phyloP scores from a whole-genome alignment of 1,140 invertebrate species.

The Polypedilum pembai region DNA sequence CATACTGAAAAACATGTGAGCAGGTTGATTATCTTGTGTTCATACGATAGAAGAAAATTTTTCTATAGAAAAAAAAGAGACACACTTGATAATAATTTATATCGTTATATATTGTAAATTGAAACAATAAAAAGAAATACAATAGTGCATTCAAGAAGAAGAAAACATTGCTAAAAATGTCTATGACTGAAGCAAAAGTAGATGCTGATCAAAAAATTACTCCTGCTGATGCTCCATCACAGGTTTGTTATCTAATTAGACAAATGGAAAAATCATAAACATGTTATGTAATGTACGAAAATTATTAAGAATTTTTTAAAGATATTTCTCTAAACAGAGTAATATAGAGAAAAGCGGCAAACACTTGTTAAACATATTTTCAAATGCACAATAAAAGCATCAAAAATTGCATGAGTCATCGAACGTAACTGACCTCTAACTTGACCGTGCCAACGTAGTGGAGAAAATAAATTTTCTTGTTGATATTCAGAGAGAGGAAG shows the following conservation, averaged over 20 bases:
- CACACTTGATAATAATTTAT: not conserved
- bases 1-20: not conserved
- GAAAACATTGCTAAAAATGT: not conserved
- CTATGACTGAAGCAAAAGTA: not conserved
- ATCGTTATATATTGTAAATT: not conserved
- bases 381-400: too few relatives aligned
- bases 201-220: not conserved
- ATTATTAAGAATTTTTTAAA: not conserved
- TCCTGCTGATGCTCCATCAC: not conserved
- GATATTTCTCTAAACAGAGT: not conserved
- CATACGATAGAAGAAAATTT: not conserved
- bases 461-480: too few relatives aligned
- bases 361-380: not conserved
- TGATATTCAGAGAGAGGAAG: not conserved
- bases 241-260: conserved; percentile 12
- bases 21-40: not conserved
- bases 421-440: conserved; percentile 7
- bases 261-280: not conserved
- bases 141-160: not conserved
- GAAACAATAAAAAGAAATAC: not conserved
- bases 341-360: not conserved
- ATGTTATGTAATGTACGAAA: not conserved
- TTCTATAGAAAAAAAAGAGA: not conserved
- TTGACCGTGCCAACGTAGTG: not conserved
- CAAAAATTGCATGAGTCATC: too few relatives aligned